Conservation (phyloP, 2,888 invertebrate genomes). For the Chymomyza caudatula region DNA sequence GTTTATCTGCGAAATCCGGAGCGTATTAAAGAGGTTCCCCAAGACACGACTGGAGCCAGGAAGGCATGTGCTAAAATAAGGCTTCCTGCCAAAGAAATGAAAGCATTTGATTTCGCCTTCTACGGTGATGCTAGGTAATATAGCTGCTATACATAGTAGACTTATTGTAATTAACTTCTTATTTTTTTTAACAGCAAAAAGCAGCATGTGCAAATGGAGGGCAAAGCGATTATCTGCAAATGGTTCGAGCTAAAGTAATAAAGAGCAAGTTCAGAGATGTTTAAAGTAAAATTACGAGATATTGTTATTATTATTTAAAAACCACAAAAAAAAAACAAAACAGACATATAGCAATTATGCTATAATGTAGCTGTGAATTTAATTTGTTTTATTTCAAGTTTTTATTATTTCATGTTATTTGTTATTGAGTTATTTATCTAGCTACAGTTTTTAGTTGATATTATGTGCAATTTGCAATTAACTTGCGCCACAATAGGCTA, state of each 20-base stretch:
- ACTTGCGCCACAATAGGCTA: too few relatives aligned
- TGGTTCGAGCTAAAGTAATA: slow-evolving; percentile 15
- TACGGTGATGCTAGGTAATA: slow-evolving; percentile 62
- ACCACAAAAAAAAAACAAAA: not conserved
- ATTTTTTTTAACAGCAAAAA: slow-evolving; percentile 35
- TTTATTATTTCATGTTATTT: too few relatives aligned
- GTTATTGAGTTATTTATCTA: too few relatives aligned
- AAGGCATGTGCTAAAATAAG: not conserved
- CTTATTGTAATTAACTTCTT: not conserved
- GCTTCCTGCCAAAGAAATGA: not conserved
- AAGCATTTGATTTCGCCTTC: slow-evolving; percentile 40
- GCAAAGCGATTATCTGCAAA: slow-evolving; percentile 9
- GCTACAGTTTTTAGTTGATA: too few relatives aligned
- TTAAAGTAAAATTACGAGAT: too few relatives aligned
- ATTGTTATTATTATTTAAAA: not conserved
- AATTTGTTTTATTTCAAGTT: too few relatives aligned
- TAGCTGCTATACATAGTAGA: too few relatives aligned
- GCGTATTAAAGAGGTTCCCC: slow-evolving; percentile 17
- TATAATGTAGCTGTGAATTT: too few relatives aligned
- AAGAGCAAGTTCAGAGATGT: not conserved
- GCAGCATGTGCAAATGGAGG: slow-evolving; percentile 2
- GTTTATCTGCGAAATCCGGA: slow-evolving; percentile 33
- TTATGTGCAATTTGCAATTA: too few relatives aligned
- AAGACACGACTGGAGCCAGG: slow-evolving; percentile 12
- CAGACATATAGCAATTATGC: too few relatives aligned